These are phyloP conservation scores for Byasa hedistus DNA, from an alignment of 2,888 invertebrate species.

Conservation along the genomic window DNA sequence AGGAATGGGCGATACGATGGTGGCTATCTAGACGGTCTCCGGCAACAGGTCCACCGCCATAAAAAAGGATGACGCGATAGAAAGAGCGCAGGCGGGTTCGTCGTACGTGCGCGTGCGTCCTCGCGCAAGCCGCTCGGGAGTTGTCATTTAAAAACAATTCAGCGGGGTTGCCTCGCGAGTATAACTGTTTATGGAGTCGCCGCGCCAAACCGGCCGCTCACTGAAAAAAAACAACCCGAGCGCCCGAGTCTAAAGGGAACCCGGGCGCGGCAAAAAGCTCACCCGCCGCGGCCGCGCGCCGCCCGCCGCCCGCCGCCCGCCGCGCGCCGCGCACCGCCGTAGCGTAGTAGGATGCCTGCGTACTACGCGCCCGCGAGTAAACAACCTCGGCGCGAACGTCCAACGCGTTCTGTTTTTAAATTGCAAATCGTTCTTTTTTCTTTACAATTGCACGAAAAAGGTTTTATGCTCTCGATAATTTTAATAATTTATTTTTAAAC, in stretches of 20 bases:
- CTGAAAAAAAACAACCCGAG: conserved; percentile 64
- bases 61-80: not conserved
- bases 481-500: too few species aligned
- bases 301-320: conserved; percentile 46
- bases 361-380: conserved; percentile 64
- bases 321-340: conserved; percentile 50
- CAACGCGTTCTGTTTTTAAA: conserved; percentile 7
- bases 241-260: conserved; percentile 64
- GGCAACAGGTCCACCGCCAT: too few species aligned
- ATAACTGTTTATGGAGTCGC: conserved; percentile 77
- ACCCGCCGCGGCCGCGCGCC: conserved; percentile 44
- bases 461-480: not conserved
- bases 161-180: conserved; percentile 72
- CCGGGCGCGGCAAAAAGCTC: conserved; percentile 63
- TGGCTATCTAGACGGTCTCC: too few species aligned
- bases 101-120: conserved; percentile 43
- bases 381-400: conserved; percentile 35
- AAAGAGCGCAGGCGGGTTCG: conserved; percentile 37
- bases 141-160: conserved; percentile 74
- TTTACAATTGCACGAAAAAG: conserved; percentile 7
- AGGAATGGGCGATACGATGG: too few species aligned
- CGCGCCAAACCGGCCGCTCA: conserved; percentile 67
- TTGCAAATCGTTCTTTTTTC: conserved; percentile 8
- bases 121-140: conserved; percentile 45
- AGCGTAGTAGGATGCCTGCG: conserved; percentile 66